phyloP scores from a whole-genome alignment of 1,140 invertebrate genomes.

The Brachionus asplanchnoidis region DNA sequence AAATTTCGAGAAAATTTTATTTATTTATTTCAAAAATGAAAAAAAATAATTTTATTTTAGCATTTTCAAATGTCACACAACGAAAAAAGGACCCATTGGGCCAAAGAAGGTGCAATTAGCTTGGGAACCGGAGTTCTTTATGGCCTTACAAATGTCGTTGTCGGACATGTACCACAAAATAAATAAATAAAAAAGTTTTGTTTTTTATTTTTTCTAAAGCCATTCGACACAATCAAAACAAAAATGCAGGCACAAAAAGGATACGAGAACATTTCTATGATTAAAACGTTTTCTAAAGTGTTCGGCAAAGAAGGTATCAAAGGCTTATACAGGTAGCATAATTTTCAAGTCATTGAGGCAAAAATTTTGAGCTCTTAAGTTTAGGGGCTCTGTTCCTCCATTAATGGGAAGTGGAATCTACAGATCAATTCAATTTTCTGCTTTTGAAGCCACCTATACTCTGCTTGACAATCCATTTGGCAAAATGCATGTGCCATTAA shows the following conservation, averaged over 20 bases:
- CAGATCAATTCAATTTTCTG: constrained; percentile 52
- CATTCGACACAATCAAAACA: constrained; percentile 55
- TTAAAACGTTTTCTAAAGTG: constrained; percentile 49
- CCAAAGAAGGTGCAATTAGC: constrained; percentile 51
- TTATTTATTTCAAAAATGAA: background rate
- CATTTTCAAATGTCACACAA: constrained; percentile 49
- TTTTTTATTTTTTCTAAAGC: constrained; percentile 39
- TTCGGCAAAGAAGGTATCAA: constrained; percentile 48
- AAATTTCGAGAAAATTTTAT: background rate
- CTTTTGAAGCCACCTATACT: constrained; percentile 53
- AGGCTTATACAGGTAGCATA: constrained; percentile 50
- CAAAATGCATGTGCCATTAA: constrained; percentile 47
- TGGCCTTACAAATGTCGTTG: constrained; percentile 50
- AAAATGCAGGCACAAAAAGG: constrained; percentile 54
- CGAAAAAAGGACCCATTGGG: constrained; percentile 50
- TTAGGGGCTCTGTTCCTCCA: constrained; percentile 52
- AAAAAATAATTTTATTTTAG: background rate
- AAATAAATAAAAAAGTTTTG: background rate
- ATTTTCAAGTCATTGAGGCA: background rate
- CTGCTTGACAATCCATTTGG: constrained; percentile 46
- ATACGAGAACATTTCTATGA: constrained; percentile 50
- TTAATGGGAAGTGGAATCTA: constrained; percentile 52
- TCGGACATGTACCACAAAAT: constrained; percentile 46
- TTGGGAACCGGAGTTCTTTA: constrained; percentile 53
- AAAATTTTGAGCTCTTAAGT: constrained; percentile 14